Base-by-base conservation (phyloP, 2,888 invertebrate genomes). In the Fragum whitleyi region DNA sequence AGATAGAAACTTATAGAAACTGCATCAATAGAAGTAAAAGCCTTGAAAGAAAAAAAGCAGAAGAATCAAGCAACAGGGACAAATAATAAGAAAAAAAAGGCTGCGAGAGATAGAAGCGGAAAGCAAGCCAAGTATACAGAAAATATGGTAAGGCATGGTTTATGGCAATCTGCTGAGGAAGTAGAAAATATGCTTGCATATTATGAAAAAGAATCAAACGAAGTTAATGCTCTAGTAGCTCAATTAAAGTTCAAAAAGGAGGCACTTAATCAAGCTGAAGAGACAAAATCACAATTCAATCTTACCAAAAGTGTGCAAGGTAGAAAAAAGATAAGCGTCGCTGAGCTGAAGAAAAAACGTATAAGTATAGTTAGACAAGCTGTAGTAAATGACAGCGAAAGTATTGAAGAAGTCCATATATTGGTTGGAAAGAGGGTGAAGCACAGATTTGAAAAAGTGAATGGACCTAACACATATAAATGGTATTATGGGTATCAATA, bases 301-400 rank as follows among this genome's bases (percentile, higher is more conserved):
- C 14, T 75, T 19, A 67, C 74, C 2, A 75, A 75, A 42, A 11
- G 19, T 62, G 69, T 53, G 3, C 28, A 53, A 3, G 69, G 57
- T 19, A 57, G 14, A 29, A 59, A 74, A 47, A 61, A 36, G 9
- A 51, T 81, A 32, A 74, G 26, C 55, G 5, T 62, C 26, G 77
- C 55, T 53, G 81, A 81, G 51, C 28, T 80, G 29, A 73, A 23
- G 5, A 19, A 6, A n/a, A 77, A 81, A 55, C 28, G 74, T 16
- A 81, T 70, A 71, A n/a, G 21, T 16, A 36, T 71, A 21, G 62
- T 71, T 1, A 59, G 51, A 55, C 81, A 71, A 74, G 71, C 78
- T 1, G 62, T 78, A 21, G 73, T 75, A 2, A 74, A 67, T 39
- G 65, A 74, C 23, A 9, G 2, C 14, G 65, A 55, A 9, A 67